Evolutionary conservation across 2,888 invertebrate genomes (phyloP), one percentile per base, ranked within the genome.

Genomic region (Griposia aprilina): DNA sequence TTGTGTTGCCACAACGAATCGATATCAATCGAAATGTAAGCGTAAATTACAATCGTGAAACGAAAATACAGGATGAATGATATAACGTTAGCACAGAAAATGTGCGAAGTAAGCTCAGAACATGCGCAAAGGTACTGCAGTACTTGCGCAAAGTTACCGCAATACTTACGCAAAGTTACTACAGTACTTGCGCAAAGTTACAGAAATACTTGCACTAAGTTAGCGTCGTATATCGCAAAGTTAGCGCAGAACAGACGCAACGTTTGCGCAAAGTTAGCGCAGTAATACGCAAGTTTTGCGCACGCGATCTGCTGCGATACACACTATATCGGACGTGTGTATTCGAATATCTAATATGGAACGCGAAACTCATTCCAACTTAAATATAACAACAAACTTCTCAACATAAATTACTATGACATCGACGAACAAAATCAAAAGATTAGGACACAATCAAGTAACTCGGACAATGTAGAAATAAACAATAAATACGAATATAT

Each of bases 401-500:
- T 59, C 20, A 20, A 68, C 41, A 15, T 5, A n/a, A n/a, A 57
- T 63, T 2, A 41, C 8, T 17, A 36, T 70, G 23, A 72, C 62
- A 59, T 74, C 63, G 55, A 75, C n/a, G 41, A 72, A 69, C 50
- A 69, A 65, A 68, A n/a, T 23, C 2, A 41, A 48, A 57, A n/a
- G 52, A 59, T 71, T 59, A 20, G 10, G 45, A 65, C 55, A 41
- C 66, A 59, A 52, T 57, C 30, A 66, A 65, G 57, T 57, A 86
- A 83, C 69, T 83, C 55, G 75, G 66, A 86, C 84, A 84, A 84
- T 86, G 86, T 84, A 86, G 70, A 52, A 50, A 66, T 74, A 76
- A 73, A 84, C 86, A 84, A 84, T 84, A 84, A 86, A 69, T 83
- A 84, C 70, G 62, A 82, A 75, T 82, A 74, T 59, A 62, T 70